These are phyloP conservation scores for Diglossa cyanea DNA, from an alignment of 2,797 vertebrate genomes.

Conservation along the genomic window DNA sequence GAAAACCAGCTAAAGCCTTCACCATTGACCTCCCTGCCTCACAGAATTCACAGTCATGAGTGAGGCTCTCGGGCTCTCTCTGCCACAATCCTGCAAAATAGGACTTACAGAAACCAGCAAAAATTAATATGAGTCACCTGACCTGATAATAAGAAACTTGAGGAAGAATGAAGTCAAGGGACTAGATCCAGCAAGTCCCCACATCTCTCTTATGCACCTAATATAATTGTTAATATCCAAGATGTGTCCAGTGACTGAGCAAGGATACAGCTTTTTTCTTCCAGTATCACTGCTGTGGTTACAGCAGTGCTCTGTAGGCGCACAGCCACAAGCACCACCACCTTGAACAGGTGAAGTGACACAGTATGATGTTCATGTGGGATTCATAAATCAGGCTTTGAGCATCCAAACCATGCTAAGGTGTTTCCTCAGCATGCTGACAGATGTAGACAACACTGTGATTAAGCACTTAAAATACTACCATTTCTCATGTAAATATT, in stretches of 20 bases:
- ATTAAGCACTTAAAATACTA: not conserved
- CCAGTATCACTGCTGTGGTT: not conserved
- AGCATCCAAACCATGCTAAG: not conserved
- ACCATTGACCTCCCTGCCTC: not conserved
- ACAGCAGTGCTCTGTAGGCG: not conserved
- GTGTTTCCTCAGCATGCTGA: not conserved
- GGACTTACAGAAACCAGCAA: not conserved
- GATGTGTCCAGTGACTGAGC: not conserved
- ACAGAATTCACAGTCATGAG: not conserved
- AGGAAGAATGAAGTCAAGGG: not conserved
- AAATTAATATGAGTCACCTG: not conserved
- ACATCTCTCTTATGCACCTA: not conserved
- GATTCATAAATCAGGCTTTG: not conserved
- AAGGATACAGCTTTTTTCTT: not conserved
- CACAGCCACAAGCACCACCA: not conserved
- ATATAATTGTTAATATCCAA: not conserved
- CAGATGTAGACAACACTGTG: not conserved
- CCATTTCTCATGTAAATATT: not conserved
- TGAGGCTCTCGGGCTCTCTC: not conserved
- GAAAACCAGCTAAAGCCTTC: not conserved
- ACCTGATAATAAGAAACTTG: not conserved
- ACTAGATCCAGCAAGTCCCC: not conserved
- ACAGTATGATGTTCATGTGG: accelerated
- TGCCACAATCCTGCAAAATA: not conserved
- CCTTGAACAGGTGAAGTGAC: not conserved